Evolutionary conservation across 2,113 vertebrate genomes (phyloP), one percentile per base, ranked within the genome.

Genomic region (Chaenogobius annularis): DNA sequence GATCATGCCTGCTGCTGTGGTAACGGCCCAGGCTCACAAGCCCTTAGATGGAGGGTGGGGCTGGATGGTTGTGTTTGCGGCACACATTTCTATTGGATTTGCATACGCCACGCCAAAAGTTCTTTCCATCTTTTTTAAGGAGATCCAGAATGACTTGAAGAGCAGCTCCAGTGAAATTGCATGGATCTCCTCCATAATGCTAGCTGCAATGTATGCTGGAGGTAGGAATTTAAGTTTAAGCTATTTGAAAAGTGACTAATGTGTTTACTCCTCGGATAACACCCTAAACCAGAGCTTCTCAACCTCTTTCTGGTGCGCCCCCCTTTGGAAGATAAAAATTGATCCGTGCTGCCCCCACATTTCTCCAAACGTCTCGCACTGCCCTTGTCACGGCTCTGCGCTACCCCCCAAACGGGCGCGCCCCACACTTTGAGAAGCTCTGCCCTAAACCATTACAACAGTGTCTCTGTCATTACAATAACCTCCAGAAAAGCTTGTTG

Each of bases 81-180:
- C 94, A 23, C 94, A 96, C 69, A 44, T 95, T 17, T 91, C 94
- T 68, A 92, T 95, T 7, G 94, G 94, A 75, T 95, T 96, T 23
- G 93, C 94, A 0, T 95, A 95, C 2, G 85, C 93, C 48, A 95
- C 94, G n/a, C 91, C 93, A 43, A 96, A 96, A 92, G 88, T 84
- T 52, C 55, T 95, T 40, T 93, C 94, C 68, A 93, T 93, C 78
- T 96, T 95, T 91, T 96, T 88, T 87, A 94, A 92, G 81, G 92
- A 95, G 68, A 95, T 96, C 83, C 93, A 96, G 79, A 85, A 85
- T 65, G 93, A 95, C 77, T 92, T 97, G 82, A 84, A 78, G 19
- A 90, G 90, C 4, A 93, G 91, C 55, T 94, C 81, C 89, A 92
- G 93, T 69, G 90, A 94, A 74, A 86, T 95, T 14, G 92, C 93